A percentile compares a stretch with the other conserved stretches of the same genome.
phyloP scores from a whole-genome alignment of 2,797 vertebrate species.

The Australoheros facetus region DNA sequence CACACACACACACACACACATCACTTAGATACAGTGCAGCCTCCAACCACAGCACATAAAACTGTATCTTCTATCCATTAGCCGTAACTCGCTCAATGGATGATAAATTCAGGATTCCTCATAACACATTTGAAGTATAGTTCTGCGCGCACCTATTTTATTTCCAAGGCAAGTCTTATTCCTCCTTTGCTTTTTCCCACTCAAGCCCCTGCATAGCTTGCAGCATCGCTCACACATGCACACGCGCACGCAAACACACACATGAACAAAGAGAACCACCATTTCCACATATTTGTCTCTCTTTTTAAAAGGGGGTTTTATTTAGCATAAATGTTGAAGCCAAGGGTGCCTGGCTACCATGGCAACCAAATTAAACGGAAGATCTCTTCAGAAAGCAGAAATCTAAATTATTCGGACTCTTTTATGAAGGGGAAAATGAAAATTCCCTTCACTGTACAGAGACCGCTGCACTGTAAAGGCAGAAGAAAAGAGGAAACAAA shows the following conservation, averaged over 20 bases:
- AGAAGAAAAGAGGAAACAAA: conserved; percentile 41
- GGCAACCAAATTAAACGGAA: conserved; percentile 88
- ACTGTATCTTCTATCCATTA: conserved; percentile 68
- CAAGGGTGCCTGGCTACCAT: conserved; percentile 87
- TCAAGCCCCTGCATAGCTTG: conserved; percentile 61
- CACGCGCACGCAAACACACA: conserved; percentile 48
- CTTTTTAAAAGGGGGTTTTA: conserved; percentile 86
- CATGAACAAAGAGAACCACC: conserved; percentile 75
- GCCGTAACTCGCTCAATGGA: conserved; percentile 63
- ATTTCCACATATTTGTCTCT: conserved; percentile 86
- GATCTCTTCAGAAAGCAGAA: conserved; percentile 86
- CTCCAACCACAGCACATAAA: conserved; percentile 59
- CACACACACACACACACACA: not conserved
- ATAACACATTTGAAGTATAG: conserved; percentile 62
- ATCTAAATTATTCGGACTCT: conserved; percentile 86
- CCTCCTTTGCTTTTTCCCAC: conserved; percentile 61
- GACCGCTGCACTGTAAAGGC: conserved; percentile 64
- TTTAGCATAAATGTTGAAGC: conserved; percentile 89
- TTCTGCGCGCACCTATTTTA: conserved; percentile 65
- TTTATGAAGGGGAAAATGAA: conserved; percentile 81
- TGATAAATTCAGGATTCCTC: conserved; percentile 62
- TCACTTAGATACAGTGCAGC: conserved; percentile 53
- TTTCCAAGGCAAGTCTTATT: conserved; percentile 68
- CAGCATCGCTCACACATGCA: conserved; percentile 40
- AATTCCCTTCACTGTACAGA: conserved; percentile 72